Evolutionary conservation across 2,113 vertebrate genomes (phyloP).

Genomic region (Camelus bactrianus): DNA sequence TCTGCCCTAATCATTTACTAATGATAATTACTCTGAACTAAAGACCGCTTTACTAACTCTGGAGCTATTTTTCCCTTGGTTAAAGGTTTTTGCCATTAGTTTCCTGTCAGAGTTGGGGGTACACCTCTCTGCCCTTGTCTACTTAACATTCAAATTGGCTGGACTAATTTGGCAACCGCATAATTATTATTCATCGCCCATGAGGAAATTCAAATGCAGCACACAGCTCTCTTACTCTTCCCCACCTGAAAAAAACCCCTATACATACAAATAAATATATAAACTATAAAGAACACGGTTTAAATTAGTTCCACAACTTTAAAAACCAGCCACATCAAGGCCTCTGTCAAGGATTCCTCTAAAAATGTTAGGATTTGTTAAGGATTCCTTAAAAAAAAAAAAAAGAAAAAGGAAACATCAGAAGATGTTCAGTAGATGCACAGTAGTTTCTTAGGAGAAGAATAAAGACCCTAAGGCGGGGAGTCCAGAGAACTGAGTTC

Average conservation of each 20-base stretch:
- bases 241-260: background rate
- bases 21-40: conserved; percentile 41
- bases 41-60: background rate
- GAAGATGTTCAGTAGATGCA: background rate
- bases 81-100: conserved; percentile 38
- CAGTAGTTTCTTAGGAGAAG: background rate
- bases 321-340: background rate
- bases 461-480: background rate
- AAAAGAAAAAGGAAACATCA: background rate
- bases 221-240: background rate
- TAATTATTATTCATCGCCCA: conserved; percentile 19
- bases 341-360: background rate
- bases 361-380: background rate
- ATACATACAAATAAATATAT: background rate
- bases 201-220: background rate
- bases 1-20: background rate
- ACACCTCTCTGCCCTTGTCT: background rate
- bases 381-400: background rate
- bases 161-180: conserved; percentile 9
- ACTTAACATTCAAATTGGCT: conserved; percentile 42
- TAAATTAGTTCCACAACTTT: background rate
- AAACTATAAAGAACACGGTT: background rate
- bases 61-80: background rate
- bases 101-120: conserved; percentile 10
- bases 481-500: background rate